A percentile compares a stretch with the other conserved stretches of the same genome.
phyloP scores from a whole-genome alignment of 2,888 invertebrate genomes.

The Microplitis manilae region DNA sequence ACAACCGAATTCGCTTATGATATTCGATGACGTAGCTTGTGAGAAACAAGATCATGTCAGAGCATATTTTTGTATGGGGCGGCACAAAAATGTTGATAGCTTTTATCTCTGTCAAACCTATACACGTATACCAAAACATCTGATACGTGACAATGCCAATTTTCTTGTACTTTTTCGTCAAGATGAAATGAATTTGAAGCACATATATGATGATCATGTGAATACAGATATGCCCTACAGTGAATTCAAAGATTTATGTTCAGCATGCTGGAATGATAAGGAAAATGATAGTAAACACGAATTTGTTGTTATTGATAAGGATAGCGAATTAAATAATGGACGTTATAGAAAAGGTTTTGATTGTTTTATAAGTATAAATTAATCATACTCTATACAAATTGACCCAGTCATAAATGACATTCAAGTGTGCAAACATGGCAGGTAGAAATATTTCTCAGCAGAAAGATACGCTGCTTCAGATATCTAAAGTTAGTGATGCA shows the following conservation, averaged over 20 bases:
- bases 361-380: constrained; percentile 17
- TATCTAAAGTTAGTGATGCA: neutral
- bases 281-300: no score
- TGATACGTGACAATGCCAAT: neutral
- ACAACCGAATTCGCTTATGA: neutral
- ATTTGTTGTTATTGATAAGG: no score
- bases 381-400: constrained; percentile 8
- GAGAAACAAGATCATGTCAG: neutral
- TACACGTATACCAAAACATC: neutral
- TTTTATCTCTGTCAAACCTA: no score
- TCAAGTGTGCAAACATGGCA: constrained; percentile 38
- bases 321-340: no score
- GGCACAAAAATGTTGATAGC: neutral
- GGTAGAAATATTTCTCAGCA: neutral
- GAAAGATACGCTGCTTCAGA: no score
- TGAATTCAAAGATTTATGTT: no score
- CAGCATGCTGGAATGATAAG: no score
- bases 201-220: neutral
- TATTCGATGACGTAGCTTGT: neutral
- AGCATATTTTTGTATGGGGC: constrained; percentile 28
- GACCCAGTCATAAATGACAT: constrained; percentile 14
- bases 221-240: no score
- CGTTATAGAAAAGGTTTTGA: no score
- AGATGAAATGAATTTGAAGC: no score
- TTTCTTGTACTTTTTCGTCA: no score